Base-by-base conservation (phyloP, 2,888 invertebrate genomes). In the Achlya flavicornis region DNA sequence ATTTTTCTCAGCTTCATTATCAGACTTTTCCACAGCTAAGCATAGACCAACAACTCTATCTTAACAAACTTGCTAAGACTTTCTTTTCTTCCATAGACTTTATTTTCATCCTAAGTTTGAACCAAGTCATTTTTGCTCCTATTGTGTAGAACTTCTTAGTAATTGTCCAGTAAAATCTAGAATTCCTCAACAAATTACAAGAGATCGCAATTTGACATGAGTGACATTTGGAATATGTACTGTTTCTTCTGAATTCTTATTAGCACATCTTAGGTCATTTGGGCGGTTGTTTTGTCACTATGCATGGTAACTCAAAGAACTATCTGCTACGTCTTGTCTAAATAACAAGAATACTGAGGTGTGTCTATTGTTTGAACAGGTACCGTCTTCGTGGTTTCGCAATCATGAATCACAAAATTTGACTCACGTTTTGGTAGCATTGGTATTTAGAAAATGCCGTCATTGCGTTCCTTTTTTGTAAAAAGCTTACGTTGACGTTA, bases 381-480 rank as follows among this genome's bases (percentile, higher is more conserved):
- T 59, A 12, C 3, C 12, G 11, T 41, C 19, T 60, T 43, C 19
- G 53, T 11, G 12, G 11, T 26, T 43, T 41, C 33, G 59, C 5
- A 38, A 41, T 41, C 60, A 19, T 41, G 59, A 60, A 19, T 26
- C 41, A 16, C 12, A 16, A 26, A 53, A 53, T 53, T 41, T 60
- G 60, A 60, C 60, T 60, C 60, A 60, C 26, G 38, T 35, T 35
- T 19, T 14, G 53, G 53, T 41, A 10, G 26, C 43, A 41, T 14
- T 41, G 43, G 41, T 60, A 60, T 60, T 60, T 41, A 41, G 26
- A 16, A 60, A 60, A 60, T 60, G 11, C 5, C 41, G 60, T 60
- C 60, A 60, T 60, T 26, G 41, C 19, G 11, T 16, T 33, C 41
- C 19, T 19, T 41, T 41, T 19, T 43, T 16, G 41, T 60, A 19